Evolutionary conservation across 2,888 invertebrate genomes (phyloP).

Genomic region (Coelopa pilipes): DNA sequence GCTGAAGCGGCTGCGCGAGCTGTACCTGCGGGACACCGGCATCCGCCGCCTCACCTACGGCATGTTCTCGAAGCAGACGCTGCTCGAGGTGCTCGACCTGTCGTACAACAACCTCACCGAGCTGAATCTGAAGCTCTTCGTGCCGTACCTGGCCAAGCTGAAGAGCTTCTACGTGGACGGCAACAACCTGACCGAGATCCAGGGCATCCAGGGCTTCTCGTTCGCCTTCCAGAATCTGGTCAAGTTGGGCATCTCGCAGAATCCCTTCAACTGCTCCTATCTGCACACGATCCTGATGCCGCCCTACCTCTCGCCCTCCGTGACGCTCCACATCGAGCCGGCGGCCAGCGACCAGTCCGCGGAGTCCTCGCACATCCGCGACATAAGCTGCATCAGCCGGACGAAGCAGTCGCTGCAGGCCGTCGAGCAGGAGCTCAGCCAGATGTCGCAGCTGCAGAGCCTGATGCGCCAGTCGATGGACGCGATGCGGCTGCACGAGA

Average conservation of each 20-base stretch:
- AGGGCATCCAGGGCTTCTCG: conserved; percentile 58
- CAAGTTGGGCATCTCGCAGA: conserved; percentile 60
- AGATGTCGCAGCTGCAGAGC: conserved; percentile 42
- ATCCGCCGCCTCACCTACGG: conserved; percentile 60
- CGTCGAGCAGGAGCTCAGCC: conserved; percentile 38
- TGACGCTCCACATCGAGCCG: conserved; percentile 59
- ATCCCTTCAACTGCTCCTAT: conserved; percentile 64
- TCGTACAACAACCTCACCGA: conserved; percentile 69
- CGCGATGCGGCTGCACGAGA: conserved; percentile 52
- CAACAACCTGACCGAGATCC: conserved; percentile 60
- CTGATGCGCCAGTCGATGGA: conserved; percentile 53
- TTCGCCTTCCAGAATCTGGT: conserved; percentile 59
- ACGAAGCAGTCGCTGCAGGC: conserved; percentile 37
- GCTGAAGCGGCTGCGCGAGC: conserved; percentile 57
- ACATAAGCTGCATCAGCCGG: conserved; percentile 59
- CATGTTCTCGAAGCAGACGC: conserved; percentile 64
- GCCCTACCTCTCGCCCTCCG: conserved; percentile 55
- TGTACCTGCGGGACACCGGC: conserved; percentile 57
- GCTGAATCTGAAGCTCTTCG: conserved; percentile 64
- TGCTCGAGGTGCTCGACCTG: conserved; percentile 68
- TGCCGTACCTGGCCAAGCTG: conserved; percentile 60
- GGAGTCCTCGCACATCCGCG: conserved; percentile 63
- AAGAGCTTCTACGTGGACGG: conserved; percentile 62
- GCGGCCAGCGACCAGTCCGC: conserved; percentile 51
- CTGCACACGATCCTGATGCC: conserved; percentile 60